Evolutionary conservation across 1,140 invertebrate species (phyloP), one percentile per base, ranked within the genome.

Genomic region (Aphaenogaster ashmeadi): DNA sequence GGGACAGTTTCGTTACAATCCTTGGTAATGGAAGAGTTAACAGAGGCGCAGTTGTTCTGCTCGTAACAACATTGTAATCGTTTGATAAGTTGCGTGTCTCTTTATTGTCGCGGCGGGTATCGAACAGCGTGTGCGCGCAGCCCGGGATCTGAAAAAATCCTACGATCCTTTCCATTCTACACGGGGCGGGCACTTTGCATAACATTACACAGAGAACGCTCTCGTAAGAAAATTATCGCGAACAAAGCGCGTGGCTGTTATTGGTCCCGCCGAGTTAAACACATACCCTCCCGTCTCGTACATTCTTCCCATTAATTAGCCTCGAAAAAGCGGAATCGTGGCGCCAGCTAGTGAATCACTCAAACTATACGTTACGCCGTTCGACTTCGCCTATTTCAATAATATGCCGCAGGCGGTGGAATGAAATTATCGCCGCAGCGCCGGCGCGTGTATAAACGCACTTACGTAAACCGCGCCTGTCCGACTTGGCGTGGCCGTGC

Each of bases 311-410:
- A 86, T 90, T 87, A 88, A 90, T 90, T 84, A 90, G 90, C 89
- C 54, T 84, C 89, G 87, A 90, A 86, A 88, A 88, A 87, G 90
- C 89, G 86, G 90, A 91, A 90, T 91, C 89, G n/a, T 87, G 90
- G 89, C 90, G 90, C 90, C 90, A 79, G 87, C 50, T 47, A 66
- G 87, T 90, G 90, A 91, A 90, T 90, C 89, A 91, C 52, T 74
- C 75, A 71, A 71, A 72, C 36, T 60, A 56, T 74, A 78, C 27
- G 86, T 79, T 79, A 47, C 62, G 84, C 64, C 66, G 36, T 85
- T 79, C 86, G 79, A 79, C 58, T 85, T 84, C 36, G 78, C 83
- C 56, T 58, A 74, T 81, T 71, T 79, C 80, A 72, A 74, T 64
- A 88, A 74, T 64, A 84, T 62, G 85, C 75, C 71, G 84, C 58